These are phyloP conservation scores for Cavia porcellus DNA, from an alignment of 2,113 vertebrate genomes.

Conservation along the genomic window DNA sequence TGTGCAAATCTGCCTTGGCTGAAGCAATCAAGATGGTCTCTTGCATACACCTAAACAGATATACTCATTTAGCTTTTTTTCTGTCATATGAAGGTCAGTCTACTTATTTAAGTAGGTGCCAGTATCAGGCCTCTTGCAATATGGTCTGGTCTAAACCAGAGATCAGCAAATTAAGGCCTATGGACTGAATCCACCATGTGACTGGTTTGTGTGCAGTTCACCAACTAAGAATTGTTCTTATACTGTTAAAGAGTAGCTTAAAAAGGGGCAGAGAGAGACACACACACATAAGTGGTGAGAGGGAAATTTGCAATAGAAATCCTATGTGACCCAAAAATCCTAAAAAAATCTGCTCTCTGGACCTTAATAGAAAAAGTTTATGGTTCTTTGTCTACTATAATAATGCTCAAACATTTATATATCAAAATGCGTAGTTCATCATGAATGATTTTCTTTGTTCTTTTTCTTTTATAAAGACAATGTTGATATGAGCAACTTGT, in stretches of 20 bases:
- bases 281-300: too few species aligned
- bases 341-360: neutral
- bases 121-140: neutral
- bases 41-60: fast-evolving
- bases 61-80: neutral
- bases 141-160: neutral
- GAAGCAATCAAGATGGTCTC: too few species aligned
- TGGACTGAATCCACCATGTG: neutral
- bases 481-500: neutral
- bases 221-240: neutral
- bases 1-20: neutral
- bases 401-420: neutral
- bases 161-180: neutral
- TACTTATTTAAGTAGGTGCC: neutral
- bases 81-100: neutral
- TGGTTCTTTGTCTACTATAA: neutral
- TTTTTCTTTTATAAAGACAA: neutral
- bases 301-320: neutral
- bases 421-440: neutral
- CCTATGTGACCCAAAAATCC: neutral
- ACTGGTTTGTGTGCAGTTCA: neutral
- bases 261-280: neutral
- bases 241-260: neutral
- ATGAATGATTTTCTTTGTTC: neutral
- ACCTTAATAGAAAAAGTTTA: neutral